Base-by-base conservation (phyloP, 2,113 vertebrate species). In the Hydrolagus affinis region DNA sequence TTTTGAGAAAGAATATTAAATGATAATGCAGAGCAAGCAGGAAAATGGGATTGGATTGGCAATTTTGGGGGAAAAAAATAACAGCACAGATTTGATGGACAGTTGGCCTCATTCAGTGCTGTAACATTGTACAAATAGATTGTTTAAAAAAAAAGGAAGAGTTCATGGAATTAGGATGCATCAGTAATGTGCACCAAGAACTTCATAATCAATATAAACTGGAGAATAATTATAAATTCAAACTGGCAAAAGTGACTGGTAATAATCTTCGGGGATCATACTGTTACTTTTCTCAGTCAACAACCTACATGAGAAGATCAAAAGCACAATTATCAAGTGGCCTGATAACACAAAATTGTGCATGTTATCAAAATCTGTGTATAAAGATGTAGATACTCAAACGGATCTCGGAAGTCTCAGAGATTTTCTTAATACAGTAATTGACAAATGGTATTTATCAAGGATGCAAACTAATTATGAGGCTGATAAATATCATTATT, bases 381-480 rank as follows among this genome's bases (percentile, higher is more conserved):
- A 57, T 25, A 4, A n/a, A 28, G 4, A 11, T 62, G 23, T 1
- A 78, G 15, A 62, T 62, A 28, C 25, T 62, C 23, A 64, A 64
- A 66, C 1, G 60, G 14, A 56, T 66, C 23, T 32, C 3, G 25
- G 17, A 44, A 21, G 15, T 23, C 23, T 66, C 60, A 19, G 15
- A 64, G 64, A 25, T 83, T 64, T 11, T 64, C 25, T 66, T 64
- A 83, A 83, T 62, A n/a, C n/a, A n/a, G n/a, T n/a, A 83, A 30
- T 25, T 21, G 10, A 11, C 2, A 83, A 64, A 0, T 10, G 30
- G 2, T 60, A 12, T 77, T 60, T 60, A 77, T 57, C 25, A 14
- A 28, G 60, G 25, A 83, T 83, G 23, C 77, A 83, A 80, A 80
- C 1, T 64, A 64, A 66, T 66, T 4, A n/a, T 77, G 10, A 11